Evolutionary conservation across 2,888 invertebrate species (phyloP), one percentile per base, ranked within the genome.

Genomic region (Julus scanicus): DNA sequence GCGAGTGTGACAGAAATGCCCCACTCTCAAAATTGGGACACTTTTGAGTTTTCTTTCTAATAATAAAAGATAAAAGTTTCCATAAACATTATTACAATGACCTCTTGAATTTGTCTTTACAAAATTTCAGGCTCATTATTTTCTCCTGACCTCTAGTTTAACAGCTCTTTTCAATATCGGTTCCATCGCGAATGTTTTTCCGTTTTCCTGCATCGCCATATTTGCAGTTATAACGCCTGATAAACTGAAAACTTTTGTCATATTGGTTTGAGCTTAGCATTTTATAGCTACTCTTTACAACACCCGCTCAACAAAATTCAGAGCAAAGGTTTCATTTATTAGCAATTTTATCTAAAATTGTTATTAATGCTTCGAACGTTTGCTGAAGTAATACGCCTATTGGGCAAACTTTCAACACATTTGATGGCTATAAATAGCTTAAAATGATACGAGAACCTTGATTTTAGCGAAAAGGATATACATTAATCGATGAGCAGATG

Each of bases 401-500:
- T 80, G 80, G 80, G 13, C 13, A 80, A 2, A 4, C 29, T 80
- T 37, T 37, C 80, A 15, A 80, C 80, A 80, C 80, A 80, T 80
- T 80, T 80, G 80, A 80, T 11, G 80, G 37, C 80, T 80, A 37
- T 80, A 80, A 80, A 80, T 80, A 37, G 80, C 37, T 37, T 13
- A 80, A 80, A 80, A 80, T 80, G 37, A 80, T 37, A 80, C 8
- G 37, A 80, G 37, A 80, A 80, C 13, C 80, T 80, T 37, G 80
- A 80, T 80, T 80, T 80, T 37, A 80, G 80, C 13, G 80, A 80
- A 80, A 80, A 37, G 80, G 80, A 37, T 80, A 37, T 29, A 13
- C 80, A 80, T 80, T 80, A 80, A 80, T 80, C 80, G 80, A 80
- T 80, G 80, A 80, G 37, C 80, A 80, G 80, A 80, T 80, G 80